A percentile compares a stretch with the other conserved stretches of the same genome.
These are phyloP conservation scores for Lithophane socia DNA, from an alignment of 2,888 invertebrate species.

Conservation along the genomic window DNA sequence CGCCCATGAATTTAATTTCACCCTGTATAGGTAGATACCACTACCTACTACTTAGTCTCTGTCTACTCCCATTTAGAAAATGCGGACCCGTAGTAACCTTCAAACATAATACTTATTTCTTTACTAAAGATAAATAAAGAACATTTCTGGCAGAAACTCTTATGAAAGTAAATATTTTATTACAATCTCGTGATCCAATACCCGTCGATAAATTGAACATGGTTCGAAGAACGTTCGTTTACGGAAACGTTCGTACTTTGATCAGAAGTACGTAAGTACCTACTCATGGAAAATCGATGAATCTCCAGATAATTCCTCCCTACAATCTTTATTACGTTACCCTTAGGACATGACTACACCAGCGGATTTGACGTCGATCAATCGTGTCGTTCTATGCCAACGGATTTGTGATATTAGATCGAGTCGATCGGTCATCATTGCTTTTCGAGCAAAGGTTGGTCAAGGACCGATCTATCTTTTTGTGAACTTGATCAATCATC, in stretches of 20 bases:
- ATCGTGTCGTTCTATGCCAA: background rate
- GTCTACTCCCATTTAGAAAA: background rate
- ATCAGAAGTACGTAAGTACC: conserved; percentile 15
- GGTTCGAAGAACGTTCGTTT: conserved; percentile 20
- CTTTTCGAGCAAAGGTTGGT: background rate
- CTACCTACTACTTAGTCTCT: background rate
- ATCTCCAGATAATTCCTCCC: conserved; percentile 35
- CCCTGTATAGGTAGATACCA: no score
- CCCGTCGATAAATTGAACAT: conserved; percentile 35
- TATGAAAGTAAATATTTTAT: conserved; percentile 47
- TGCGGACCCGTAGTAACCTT: background rate
- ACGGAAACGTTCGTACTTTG: conserved; percentile 21
- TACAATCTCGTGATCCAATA: conserved; percentile 49
- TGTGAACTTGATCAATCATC: conserved; percentile 3
- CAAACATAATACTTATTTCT: background rate
- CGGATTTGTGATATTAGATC: conserved; percentile 4
- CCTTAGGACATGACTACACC: conserved; percentile 6
- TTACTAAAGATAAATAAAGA: conserved; percentile 12
- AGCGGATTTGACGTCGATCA: background rate
- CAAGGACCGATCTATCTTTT: conserved; percentile 1
- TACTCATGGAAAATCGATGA: conserved; percentile 29
- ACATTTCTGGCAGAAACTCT: conserved; percentile 16
- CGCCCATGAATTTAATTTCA: no score
- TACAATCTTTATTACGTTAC: conserved; percentile 24
- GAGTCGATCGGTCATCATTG: background rate